Conservation (phyloP, 2,888 invertebrate genomes). For the Chloroclysta siterata region DNA sequence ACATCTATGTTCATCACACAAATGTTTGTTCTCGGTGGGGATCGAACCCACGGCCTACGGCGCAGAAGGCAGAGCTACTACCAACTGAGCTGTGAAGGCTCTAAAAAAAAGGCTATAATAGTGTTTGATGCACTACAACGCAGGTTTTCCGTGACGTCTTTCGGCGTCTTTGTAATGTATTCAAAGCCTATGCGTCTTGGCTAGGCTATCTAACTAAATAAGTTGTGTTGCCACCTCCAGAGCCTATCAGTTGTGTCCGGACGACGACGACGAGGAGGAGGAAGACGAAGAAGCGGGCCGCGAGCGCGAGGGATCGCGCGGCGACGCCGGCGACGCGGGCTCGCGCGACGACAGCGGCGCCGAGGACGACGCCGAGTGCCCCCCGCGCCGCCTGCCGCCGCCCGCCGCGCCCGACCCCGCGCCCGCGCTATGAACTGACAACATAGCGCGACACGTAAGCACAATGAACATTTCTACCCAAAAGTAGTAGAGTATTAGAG, state of each 20-base stretch:
- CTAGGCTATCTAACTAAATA: background rate
- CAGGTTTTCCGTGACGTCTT: no score
- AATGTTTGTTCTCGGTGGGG: no score
- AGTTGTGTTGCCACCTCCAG: constrained; percentile 46
- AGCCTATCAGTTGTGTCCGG: constrained; percentile 79
- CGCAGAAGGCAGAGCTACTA: no score
- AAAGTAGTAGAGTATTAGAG: no score
- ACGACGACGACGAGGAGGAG: constrained; percentile 80
- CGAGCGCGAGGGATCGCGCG: constrained; percentile 58
- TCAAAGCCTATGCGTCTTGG: no score
- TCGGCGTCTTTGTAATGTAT: no score
- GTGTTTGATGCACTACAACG: no score
- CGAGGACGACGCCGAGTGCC: constrained; percentile 28
- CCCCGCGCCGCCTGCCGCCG: constrained; percentile 43
- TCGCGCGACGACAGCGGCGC: constrained; percentile 51
- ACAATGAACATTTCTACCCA: no score
- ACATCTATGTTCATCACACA: no score
- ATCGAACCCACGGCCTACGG: no score
- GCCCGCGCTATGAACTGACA: constrained; percentile 24
- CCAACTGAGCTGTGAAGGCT: no score
- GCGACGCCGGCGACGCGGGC: constrained; percentile 53
- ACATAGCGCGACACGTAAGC: constrained; percentile 12
- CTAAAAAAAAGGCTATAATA: no score
- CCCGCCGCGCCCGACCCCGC: constrained; percentile 36
- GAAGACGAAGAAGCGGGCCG: constrained; percentile 66